Evolutionary conservation across 2,113 vertebrate genomes (phyloP).

Genomic region (Pagrus major): DNA sequence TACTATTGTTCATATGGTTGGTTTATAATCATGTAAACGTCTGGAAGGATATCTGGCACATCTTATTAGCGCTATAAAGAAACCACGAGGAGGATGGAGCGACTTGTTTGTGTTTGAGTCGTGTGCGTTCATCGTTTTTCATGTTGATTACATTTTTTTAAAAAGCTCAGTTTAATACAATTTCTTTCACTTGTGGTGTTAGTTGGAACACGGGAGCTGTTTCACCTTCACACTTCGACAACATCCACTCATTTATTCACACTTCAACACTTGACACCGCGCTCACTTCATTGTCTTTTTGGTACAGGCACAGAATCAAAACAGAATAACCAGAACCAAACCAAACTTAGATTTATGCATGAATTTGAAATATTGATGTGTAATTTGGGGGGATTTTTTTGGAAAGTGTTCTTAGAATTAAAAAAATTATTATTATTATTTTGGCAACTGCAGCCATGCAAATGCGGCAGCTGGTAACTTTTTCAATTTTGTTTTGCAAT

Average conservation of each 20-base stretch:
- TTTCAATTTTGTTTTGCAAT: no score
- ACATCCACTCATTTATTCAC: not conserved
- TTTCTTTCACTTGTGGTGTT: not conserved
- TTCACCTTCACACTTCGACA: constrained; percentile 2
- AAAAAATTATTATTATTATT: no score
- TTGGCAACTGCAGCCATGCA: no score
- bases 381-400: not conserved
- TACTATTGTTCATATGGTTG: not conserved
- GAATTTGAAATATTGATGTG: not conserved
- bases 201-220: not conserved
- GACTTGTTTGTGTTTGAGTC: not conserved
- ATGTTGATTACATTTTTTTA: not conserved
- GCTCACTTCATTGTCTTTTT: not conserved
- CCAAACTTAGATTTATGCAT: not conserved
- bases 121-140: not conserved
- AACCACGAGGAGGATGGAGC: not conserved
- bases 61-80: not conserved
- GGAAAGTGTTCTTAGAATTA: not conserved
- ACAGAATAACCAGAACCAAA: not conserved
- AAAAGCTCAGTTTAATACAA: not conserved
- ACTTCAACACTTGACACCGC: not conserved
- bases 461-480: no score
- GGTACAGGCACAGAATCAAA: not conserved
- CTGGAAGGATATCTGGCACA: not conserved
- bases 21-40: constrained; percentile 1